A percentile compares a stretch with the other conserved stretches of the same genome.
Conservation (phyloP, 2,888 invertebrate species). For the Cyaniris semiargus region DNA sequence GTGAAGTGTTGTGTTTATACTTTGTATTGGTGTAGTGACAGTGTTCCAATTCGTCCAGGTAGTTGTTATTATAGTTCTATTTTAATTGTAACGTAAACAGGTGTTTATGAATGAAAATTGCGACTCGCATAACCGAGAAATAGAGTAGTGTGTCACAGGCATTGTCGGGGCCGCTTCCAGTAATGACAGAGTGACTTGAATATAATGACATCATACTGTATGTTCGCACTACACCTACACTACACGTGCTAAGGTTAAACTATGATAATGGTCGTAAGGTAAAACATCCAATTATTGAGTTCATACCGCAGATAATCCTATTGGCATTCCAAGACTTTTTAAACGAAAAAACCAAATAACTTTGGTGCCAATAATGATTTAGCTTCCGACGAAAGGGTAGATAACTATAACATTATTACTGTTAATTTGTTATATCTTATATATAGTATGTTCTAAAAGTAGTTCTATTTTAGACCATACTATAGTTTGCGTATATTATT, state of each 20-base stretch:
- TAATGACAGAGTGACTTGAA: slow-evolving; percentile 56
- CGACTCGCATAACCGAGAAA: slow-evolving; percentile 59
- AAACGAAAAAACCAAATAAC: no score
- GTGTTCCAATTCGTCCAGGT: background rate
- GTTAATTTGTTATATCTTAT: background rate
- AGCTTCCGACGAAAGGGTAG: background rate
- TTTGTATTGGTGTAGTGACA: background rate
- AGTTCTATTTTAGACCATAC: background rate
- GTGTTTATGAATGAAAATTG: slow-evolving; percentile 65
- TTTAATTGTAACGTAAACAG: slow-evolving; percentile 43
- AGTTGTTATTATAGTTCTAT: background rate
- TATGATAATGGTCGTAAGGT: slow-evolving; percentile 36
- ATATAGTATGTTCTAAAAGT: background rate
- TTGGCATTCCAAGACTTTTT: no score
- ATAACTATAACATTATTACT: background rate
- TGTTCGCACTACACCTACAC: slow-evolving; percentile 69
- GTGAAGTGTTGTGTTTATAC: background rate
- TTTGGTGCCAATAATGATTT: background rate
- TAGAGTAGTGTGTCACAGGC: slow-evolving; percentile 57
- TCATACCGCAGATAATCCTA: no score
- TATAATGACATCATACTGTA: slow-evolving; percentile 72
- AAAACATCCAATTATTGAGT: background rate
- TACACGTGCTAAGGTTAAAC: slow-evolving; percentile 61
- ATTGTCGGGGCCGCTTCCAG: slow-evolving; percentile 46
- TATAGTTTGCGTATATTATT: background rate